Percentiles rank a stretch among this genome's conserved stretches.
phyloP scores from a whole-genome alignment of 64 coral and sea anemone species.

The Stichodactyla mertensii region DNA sequence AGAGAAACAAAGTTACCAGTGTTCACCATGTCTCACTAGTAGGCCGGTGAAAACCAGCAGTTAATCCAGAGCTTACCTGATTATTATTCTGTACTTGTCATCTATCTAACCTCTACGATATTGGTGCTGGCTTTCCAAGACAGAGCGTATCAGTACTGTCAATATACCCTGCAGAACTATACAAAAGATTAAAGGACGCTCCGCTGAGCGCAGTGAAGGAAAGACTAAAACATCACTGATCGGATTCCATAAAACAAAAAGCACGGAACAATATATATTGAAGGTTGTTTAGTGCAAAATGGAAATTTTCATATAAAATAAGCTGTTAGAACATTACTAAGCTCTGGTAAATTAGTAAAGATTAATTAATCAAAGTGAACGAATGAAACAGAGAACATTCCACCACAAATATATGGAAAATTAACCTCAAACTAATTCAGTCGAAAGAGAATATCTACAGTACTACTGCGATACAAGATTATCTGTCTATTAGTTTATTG shows the following conservation, averaged over 20 bases:
- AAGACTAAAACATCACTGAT: background rate
- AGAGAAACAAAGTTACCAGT: too few species aligned
- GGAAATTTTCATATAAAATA: background rate
- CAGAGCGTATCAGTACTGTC: too few species aligned
- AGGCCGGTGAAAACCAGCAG: too few species aligned
- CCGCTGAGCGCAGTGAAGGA: background rate
- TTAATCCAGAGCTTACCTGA: too few species aligned
- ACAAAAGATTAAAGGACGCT: background rate
- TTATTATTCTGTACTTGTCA: too few species aligned
- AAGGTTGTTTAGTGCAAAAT: background rate
- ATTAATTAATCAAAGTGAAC: background rate
- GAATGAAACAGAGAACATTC: background rate
- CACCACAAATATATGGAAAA: background rate
- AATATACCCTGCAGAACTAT: background rate
- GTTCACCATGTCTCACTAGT: too few species aligned
- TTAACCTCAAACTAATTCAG: background rate
- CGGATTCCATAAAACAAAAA: background rate
- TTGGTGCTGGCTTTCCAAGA: too few species aligned
- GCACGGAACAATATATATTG: background rate
- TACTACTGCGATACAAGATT: background rate
- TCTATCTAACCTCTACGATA: too few species aligned
- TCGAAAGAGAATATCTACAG: background rate
- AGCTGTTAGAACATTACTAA: background rate
- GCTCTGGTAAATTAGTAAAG: background rate
- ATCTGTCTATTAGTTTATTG: background rate